phyloP scores from a whole-genome alignment of 1,140 invertebrate genomes.

The Listronotus bonariensis region DNA sequence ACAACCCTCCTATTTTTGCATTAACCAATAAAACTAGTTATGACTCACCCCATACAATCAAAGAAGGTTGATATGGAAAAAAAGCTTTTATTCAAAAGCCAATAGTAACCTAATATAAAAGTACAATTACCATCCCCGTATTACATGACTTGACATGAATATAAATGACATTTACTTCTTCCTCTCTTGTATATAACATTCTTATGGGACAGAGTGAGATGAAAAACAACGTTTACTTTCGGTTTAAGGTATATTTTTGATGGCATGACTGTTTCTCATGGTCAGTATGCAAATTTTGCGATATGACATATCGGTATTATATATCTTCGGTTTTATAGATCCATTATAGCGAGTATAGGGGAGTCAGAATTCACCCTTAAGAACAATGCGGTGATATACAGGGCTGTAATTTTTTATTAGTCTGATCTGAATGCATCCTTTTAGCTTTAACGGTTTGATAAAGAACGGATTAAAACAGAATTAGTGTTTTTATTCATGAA shows the following conservation, averaged over 20 bases:
- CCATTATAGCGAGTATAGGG: slow-evolving; percentile 22
- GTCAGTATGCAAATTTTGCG: slow-evolving; percentile 29
- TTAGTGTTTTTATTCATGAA: too few species aligned
- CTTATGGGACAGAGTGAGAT: neutral
- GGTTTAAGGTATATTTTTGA: neutral
- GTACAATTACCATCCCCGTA: slow-evolving; percentile 21
- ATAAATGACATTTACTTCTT: slow-evolving; percentile 1
- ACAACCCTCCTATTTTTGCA: slow-evolving; percentile 17
- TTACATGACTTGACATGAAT: slow-evolving; percentile 3
- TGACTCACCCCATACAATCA: slow-evolving; percentile 27
- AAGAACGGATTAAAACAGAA: too few species aligned
- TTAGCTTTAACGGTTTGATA: too few species aligned
- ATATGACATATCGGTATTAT: slow-evolving; percentile 33
- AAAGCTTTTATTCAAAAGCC: slow-evolving; percentile 23
- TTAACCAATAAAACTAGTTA: slow-evolving; percentile 33
- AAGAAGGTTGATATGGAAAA: slow-evolving; percentile 16
- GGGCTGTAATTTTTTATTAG: neutral
- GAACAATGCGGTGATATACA: slow-evolving; percentile 20
- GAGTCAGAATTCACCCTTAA: slow-evolving; percentile 23
- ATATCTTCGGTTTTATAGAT: slow-evolving; percentile 34
- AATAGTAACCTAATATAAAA: slow-evolving; percentile 28
- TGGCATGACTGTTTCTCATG: slow-evolving; percentile 31
- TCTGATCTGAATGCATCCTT: too few species aligned
- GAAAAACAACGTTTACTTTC: neutral
- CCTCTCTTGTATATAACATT: too few species aligned